Evolutionary conservation across 2,797 vertebrate genomes (phyloP).

Genomic region (Enteromius afrohamiltoni): DNA sequence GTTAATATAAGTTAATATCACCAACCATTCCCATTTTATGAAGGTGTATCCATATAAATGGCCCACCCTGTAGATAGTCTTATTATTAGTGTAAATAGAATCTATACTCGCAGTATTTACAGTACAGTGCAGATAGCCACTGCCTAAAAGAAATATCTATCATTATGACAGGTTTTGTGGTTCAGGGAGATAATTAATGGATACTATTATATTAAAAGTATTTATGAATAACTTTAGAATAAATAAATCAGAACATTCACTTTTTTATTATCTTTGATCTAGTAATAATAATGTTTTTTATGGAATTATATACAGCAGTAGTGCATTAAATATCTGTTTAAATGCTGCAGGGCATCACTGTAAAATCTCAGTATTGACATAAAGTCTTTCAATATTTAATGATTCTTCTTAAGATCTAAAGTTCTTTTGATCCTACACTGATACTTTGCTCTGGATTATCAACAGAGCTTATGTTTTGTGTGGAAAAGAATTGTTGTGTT

Average conservation of each 20-base stretch:
- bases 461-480: background rate
- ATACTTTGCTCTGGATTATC: conserved; percentile 43
- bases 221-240: background rate
- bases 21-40: too few relatives aligned
- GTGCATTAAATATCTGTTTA: background rate
- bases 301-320: background rate
- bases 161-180: background rate
- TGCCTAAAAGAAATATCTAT: background rate
- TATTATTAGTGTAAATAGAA: too few relatives aligned
- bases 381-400: conserved; percentile 68
- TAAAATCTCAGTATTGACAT: conserved; percentile 61
- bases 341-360: conserved; percentile 36
- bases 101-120: too few relatives aligned
- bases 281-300: background rate
- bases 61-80: too few relatives aligned
- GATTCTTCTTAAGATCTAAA: conserved; percentile 49
- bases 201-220: background rate
- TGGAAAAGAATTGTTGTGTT: background rate
- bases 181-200: background rate
- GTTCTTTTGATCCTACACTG: conserved; percentile 61
- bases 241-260: background rate
- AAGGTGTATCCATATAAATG: too few relatives aligned
- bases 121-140: too few relatives aligned
- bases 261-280: background rate
- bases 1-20: too few relatives aligned